These are phyloP conservation scores for Tetramorium parvispinum DNA, from an alignment of 1,140 invertebrate species.

Conservation along the genomic window DNA sequence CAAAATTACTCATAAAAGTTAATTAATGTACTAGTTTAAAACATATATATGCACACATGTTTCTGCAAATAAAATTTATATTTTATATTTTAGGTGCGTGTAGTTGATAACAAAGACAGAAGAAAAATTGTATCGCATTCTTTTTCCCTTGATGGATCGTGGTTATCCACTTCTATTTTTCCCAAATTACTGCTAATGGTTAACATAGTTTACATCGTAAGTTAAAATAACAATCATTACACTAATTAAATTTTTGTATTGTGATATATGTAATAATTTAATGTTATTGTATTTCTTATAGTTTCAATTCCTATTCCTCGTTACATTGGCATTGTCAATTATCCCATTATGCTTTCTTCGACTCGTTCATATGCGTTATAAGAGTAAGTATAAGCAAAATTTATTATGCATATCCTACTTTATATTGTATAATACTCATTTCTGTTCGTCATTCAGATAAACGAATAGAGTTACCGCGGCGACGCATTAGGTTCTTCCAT, in stretches of 20 bases:
- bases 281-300: slow-evolving; percentile 80
- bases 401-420: slow-evolving; percentile 62
- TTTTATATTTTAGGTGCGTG: slow-evolving; percentile 85
- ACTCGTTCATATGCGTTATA: slow-evolving; percentile 86
- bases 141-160: slow-evolving; percentile 92
- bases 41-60: background rate
- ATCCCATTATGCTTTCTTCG: slow-evolving; percentile 89
- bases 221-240: slow-evolving; percentile 75
- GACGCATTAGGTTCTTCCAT: slow-evolving; percentile 86
- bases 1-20: background rate
- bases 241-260: slow-evolving; percentile 13
- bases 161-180: slow-evolving; percentile 88
- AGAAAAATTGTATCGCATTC: slow-evolving; percentile 88
- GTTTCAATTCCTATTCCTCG: slow-evolving; percentile 90
- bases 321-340: slow-evolving; percentile 87
- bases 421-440: background rate
- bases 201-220: slow-evolving; percentile 90
- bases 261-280: slow-evolving; percentile 19
- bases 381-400: slow-evolving; percentile 83
- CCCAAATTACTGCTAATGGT: slow-evolving; percentile 91
- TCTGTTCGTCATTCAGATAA: slow-evolving; percentile 78
- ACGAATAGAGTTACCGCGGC: slow-evolving; percentile 83
- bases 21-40: background rate
- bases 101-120: slow-evolving; percentile 88
- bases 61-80: slow-evolving; percentile 7